Evolutionary conservation across 2,113 vertebrate genomes (phyloP).

Genomic region (Equus przewalskii): DNA sequence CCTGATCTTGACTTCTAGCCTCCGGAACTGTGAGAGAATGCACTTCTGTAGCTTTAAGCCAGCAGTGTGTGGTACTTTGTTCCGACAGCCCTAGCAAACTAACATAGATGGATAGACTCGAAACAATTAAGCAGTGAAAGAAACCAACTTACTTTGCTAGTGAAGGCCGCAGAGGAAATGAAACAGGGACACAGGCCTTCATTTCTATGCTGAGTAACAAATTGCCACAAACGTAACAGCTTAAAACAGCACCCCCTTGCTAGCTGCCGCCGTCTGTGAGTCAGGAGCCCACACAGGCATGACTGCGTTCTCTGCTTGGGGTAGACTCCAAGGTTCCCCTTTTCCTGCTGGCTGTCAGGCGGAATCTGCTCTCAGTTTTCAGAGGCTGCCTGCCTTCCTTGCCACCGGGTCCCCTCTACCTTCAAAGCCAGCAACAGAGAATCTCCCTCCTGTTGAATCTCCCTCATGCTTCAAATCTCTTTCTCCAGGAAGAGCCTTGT

Average conservation of each 20-base stretch:
- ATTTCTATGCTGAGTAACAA: rapidly evolving
- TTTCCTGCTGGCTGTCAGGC: not conserved
- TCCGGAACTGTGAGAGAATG: not conserved
- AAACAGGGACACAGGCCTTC: rapidly evolving
- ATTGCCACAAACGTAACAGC: not conserved
- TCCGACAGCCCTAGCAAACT: not conserved
- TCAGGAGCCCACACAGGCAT: rapidly evolving
- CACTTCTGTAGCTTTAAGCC: not conserved
- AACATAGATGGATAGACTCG: not conserved
- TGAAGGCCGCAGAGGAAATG: rapidly evolving
- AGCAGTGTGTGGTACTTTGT: not conserved
- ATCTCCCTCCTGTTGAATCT: not conserved
- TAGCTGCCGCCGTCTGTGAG: not conserved
- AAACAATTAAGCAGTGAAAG: not conserved
- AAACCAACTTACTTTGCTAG: not conserved
- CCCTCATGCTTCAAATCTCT: not conserved
- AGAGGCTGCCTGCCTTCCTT: not conserved
- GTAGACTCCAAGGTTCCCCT: not conserved
- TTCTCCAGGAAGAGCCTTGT: not conserved
- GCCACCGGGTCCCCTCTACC: rapidly evolving
- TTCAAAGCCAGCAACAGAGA: not conserved
- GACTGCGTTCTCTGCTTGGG: rapidly evolving
- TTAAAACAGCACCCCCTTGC: rapidly evolving
- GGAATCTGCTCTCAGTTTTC: rapidly evolving
- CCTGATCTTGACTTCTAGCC: not conserved